phyloP scores from a whole-genome alignment of 2,113 vertebrate species.

The Tamias sibiricus region DNA sequence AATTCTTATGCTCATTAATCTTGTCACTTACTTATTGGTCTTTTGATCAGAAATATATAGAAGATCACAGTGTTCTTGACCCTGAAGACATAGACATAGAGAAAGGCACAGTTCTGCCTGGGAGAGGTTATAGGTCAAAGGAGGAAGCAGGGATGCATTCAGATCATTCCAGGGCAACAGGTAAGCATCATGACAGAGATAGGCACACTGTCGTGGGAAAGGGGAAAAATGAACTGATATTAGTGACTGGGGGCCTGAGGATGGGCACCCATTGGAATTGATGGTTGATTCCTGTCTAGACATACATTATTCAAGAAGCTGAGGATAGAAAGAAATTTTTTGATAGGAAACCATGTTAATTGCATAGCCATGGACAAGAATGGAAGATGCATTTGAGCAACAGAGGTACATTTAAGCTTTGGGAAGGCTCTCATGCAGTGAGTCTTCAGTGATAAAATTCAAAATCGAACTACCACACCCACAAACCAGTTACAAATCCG shows the following conservation, averaged over 20 bases:
- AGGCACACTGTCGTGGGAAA: accelerated
- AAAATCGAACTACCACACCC: background rate
- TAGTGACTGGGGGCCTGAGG: background rate
- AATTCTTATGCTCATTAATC: background rate
- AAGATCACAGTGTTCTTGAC: background rate
- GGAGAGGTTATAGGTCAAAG: background rate
- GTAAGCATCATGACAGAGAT: background rate
- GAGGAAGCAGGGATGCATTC: background rate
- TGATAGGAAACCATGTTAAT: background rate
- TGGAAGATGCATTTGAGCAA: background rate
- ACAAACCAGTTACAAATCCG: background rate
- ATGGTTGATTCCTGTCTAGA: background rate
- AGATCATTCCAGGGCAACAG: background rate
- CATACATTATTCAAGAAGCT: background rate
- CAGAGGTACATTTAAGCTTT: background rate
- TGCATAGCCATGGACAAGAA: background rate
- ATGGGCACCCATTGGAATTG: background rate
- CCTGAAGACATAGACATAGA: background rate
- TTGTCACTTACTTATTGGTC: background rate
- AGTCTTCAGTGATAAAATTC: background rate
- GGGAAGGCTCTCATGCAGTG: background rate
- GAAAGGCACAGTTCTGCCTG: background rate
- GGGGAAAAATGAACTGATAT: background rate
- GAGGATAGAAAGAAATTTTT: background rate
- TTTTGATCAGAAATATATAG: background rate